Evolutionary conservation across 2,113 vertebrate species (phyloP).

Genomic region (Platichthys stellatus): DNA sequence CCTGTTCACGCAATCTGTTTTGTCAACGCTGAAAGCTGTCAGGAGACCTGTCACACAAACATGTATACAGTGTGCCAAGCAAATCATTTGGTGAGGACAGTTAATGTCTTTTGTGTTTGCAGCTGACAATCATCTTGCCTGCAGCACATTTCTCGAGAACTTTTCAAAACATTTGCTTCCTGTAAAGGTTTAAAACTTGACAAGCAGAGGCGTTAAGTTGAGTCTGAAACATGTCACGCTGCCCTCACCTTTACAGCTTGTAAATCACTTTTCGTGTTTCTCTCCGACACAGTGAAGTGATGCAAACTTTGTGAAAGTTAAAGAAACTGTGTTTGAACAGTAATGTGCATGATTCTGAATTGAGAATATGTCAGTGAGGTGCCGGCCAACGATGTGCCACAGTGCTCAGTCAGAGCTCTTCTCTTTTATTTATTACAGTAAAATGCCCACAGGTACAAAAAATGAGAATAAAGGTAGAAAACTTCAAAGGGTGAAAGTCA

Average conservation of each 20-base stretch:
- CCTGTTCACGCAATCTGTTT: no score
- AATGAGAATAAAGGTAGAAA: constrained; percentile 43
- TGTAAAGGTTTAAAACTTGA: not conserved
- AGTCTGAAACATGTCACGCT: constrained; percentile 8
- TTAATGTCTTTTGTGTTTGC: no score
- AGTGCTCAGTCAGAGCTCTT: constrained; percentile 34
- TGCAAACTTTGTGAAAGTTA: not conserved
- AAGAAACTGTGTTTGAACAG: no score
- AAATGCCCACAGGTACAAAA: constrained; percentile 43
- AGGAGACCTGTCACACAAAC: no score
- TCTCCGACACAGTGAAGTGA: not conserved
- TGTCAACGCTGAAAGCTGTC: not conserved
- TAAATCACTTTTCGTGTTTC: not conserved
- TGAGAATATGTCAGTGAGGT: constrained; percentile 9
- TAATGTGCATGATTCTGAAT: constrained; percentile 6
- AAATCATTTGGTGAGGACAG: no score
- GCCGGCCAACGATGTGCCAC: constrained; percentile 25
- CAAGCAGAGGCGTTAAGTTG: not conserved
- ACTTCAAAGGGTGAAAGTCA: constrained; percentile 40
- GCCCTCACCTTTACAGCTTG: not conserved
- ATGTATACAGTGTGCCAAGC: no score
- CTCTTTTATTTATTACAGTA: constrained; percentile 39
- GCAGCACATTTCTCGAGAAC: no score
- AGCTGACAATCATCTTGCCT: no score
- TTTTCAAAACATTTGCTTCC: no score